Base-by-base conservation (phyloP, 2,888 invertebrate genomes). In the Tholera decimalis region DNA sequence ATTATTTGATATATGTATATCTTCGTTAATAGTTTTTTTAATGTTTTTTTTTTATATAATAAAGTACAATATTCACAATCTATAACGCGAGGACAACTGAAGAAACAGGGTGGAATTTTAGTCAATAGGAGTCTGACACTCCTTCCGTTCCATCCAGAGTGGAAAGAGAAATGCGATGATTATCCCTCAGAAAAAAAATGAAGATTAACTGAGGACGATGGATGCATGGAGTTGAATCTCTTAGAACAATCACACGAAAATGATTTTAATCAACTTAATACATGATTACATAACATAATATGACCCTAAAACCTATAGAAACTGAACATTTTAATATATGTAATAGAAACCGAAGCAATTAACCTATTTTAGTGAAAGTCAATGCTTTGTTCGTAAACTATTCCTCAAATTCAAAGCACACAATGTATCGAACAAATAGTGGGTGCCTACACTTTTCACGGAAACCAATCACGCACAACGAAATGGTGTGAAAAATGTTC, bases 401-500 rank as follows among this genome's bases (percentile, higher is more conserved):
- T 85, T 83, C 83, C 82, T 84, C 82, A 80, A 81, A 86, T 86
- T 84, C 79, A 88, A 85, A 86, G 83, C 83, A 73, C 47, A 80
- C 79, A 80, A 88, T 85, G 83, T 73, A 80, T 71, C 84, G 83
- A 85, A 85, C 83, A 84, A 79, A 79, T 74, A 80, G 80, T 82
- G 28, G 28, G 47, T 47, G 15, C 7, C 15, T 24, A 87, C 73
- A 90, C 88, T 88, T 91, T 92, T 92, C 89, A 92, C 80, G 76
- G 74, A 69, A 79, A 44, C 78, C 91, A 85, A 85, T 93, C 87
- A 88, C 82, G 87, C 91, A 85, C 82, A 85, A 88, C 92, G 86
- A 82, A 87, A 89, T 87, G 84, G 93, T 90, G 94, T 92, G 93
- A 94, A 94, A 94, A 92, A 89, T 89, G 89, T 87, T 81, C 59